A percentile compares a stretch with the other conserved stretches of the same genome.
Conservation (phyloP, 2,113 vertebrate species). For the Perca schrenkii region DNA sequence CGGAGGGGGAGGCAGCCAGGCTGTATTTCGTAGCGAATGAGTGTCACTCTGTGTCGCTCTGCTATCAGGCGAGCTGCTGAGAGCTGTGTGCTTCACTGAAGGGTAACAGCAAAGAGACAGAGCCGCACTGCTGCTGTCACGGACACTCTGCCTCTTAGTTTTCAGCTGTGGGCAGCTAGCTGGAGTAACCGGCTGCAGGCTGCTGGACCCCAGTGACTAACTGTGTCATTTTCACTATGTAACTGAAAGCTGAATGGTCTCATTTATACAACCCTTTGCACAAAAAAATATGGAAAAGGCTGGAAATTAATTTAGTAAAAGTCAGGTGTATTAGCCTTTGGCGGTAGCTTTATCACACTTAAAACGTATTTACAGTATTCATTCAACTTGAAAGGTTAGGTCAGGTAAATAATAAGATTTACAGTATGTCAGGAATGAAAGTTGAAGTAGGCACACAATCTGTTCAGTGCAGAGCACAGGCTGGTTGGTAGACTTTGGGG, state of each 20-base stretch:
- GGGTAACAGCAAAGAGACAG: constrained; percentile 75
- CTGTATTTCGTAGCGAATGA: constrained; percentile 68
- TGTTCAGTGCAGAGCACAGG: constrained; percentile 6
- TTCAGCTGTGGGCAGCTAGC: constrained; percentile 44
- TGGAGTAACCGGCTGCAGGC: constrained; percentile 33
- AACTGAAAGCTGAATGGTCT: constrained; percentile 42
- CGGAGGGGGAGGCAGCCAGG: constrained; percentile 36
- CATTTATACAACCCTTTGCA: constrained; percentile 17
- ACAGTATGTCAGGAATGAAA: constrained; percentile 19
- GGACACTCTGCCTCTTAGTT: constrained; percentile 55
- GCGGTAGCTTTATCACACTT: constrained; percentile 15
- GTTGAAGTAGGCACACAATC: neutral
- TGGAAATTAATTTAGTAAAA: constrained; percentile 62
- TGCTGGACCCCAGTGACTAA: constrained; percentile 48
- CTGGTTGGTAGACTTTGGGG: constrained; percentile 3
- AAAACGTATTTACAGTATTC: constrained; percentile 46
- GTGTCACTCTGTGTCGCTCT: constrained; percentile 65
- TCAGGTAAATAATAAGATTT: constrained; percentile 42
- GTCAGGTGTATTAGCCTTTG: constrained; percentile 50
- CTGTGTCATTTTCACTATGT: constrained; percentile 37
- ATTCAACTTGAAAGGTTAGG: constrained; percentile 23
- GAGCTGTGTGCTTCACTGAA: constrained; percentile 71
- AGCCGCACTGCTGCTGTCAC: constrained; percentile 71
- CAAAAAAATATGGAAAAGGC: constrained; percentile 10
- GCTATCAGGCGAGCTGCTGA: constrained; percentile 71